phyloP scores from a whole-genome alignment of 2,113 vertebrate species.

The Paracanthobrama guichenoti region DNA sequence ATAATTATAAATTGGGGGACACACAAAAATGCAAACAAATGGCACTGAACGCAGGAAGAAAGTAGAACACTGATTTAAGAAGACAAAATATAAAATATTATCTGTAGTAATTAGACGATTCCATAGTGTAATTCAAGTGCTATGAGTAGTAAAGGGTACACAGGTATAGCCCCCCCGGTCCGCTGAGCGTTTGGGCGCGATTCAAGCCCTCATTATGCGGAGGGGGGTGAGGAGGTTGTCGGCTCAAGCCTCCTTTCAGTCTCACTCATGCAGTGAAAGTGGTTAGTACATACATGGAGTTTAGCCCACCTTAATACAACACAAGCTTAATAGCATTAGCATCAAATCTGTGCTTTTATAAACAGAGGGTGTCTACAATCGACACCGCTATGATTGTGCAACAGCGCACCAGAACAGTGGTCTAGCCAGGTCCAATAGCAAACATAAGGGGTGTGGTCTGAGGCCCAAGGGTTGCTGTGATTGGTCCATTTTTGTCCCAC shows the following conservation, averaged over 20 bases:
- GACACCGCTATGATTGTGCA: constrained; percentile 37
- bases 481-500: constrained; percentile 13
- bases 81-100: constrained; percentile 69
- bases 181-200: background rate
- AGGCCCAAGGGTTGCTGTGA: constrained; percentile 11
- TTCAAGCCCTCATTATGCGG: constrained; percentile 69
- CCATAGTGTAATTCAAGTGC: constrained; percentile 78
- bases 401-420: constrained; percentile 20
- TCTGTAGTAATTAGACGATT: constrained; percentile 70
- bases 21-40: constrained; percentile 62
- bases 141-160: constrained; percentile 69
- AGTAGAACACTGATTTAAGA: constrained; percentile 75
- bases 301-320: constrained; percentile 43
- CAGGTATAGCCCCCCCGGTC: constrained; percentile 56
- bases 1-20: constrained; percentile 66
- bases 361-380: constrained; percentile 3
- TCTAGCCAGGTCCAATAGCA: constrained; percentile 3
- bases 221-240: constrained; percentile 60
- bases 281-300: constrained; percentile 65
- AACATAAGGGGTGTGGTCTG: background rate
- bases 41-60: constrained; percentile 61
- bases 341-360: constrained; percentile 5
- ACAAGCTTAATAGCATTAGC: constrained; percentile 11
- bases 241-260: constrained; percentile 43
- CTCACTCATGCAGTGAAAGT: constrained; percentile 52